Evolutionary conservation across 2,113 vertebrate species (phyloP), one percentile per base, ranked within the genome.

Genomic region (Tenebrosternarchus preto): DNA sequence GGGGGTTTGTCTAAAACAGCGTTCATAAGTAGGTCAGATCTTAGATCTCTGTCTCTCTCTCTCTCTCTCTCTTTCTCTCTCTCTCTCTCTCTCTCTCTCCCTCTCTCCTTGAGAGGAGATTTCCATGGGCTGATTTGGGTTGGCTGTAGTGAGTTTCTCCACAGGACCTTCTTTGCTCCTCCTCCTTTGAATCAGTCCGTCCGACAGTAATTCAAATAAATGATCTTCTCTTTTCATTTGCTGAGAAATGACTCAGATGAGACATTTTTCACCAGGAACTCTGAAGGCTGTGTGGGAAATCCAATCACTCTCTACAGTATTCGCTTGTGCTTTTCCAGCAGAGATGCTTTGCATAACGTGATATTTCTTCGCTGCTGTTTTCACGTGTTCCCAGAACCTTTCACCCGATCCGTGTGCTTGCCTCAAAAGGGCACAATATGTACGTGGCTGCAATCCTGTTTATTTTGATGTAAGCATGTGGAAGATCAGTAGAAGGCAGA

Each of bases 141-240:
- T 72, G 71, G n/a, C 55, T 7, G 27, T 74, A 33, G 3, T 50
- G 78, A 72, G 53, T 76, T 53, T 67, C 2, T 73, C 74, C 73
- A 67, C 60, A 73, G 78, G 71, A 22, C n/a, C 53, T 8, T 8
- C 7, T 64, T 68, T 55, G 24, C 53, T 25, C 64, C 68, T 59
- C 56, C 70, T 17, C 33, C 36, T 75, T 56, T 22, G 60, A 73
- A 53, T 66, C 68, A 73, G 74, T 20, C 74, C 55, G 76, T 19
- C 46, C 76, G 77, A 29, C 17, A 75, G 76, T 86, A 82, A 88
- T 88, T 88, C 72, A 86, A 86, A 85, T 77, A 83, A 85, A 88
- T 88, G 31, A 86, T 82, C 73, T 84, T 88, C 82, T 83, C 53
- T 80, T 64, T 82, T 68, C 80, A 72, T 75, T 82, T 74, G 68